Percentiles rank a stretch among this genome's conserved stretches.
These are phyloP conservation scores for Prietella phreatophila DNA, from an alignment of 2,113 vertebrate genomes.

Conservation along the genomic window DNA sequence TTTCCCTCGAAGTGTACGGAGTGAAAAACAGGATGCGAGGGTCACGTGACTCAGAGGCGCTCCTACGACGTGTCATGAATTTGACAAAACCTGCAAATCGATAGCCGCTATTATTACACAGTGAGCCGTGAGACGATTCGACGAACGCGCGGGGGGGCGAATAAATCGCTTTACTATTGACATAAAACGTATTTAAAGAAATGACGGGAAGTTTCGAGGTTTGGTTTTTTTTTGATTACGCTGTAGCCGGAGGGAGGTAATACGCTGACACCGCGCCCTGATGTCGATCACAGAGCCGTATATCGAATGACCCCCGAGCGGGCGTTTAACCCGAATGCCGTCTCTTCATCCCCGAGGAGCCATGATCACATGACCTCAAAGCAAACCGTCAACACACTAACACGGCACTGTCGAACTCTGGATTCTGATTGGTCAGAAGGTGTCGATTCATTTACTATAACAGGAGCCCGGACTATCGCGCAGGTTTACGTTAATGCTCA, in stretches of 20 bases:
- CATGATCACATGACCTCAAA: constrained; percentile 30
- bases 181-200: background rate
- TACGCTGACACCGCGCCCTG: constrained; percentile 4
- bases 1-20: constrained; percentile 38
- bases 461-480: background rate
- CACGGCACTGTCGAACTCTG: too few relatives aligned
- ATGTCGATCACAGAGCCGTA: background rate
- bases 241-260: background rate
- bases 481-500: background rate
- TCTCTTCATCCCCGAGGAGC: constrained; percentile 14
- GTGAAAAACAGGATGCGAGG: constrained; percentile 15
- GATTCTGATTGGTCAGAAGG: background rate
- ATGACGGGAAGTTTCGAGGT: background rate
- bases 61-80: constrained; percentile 21
- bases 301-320: background rate
- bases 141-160: too few relatives aligned
- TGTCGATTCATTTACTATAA: background rate
- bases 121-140: background rate
- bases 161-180: constrained; percentile 19
- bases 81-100: constrained; percentile 35
- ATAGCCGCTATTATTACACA: constrained; percentile 31
- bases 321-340: too few relatives aligned
- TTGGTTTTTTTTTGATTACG: constrained; percentile 16
- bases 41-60: background rate
- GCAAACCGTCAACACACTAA: background rate